A percentile compares a stretch with the other conserved stretches of the same genome.
phyloP scores from a whole-genome alignment of 2,888 invertebrate genomes.

The Sarcophaga caerulescens region DNA sequence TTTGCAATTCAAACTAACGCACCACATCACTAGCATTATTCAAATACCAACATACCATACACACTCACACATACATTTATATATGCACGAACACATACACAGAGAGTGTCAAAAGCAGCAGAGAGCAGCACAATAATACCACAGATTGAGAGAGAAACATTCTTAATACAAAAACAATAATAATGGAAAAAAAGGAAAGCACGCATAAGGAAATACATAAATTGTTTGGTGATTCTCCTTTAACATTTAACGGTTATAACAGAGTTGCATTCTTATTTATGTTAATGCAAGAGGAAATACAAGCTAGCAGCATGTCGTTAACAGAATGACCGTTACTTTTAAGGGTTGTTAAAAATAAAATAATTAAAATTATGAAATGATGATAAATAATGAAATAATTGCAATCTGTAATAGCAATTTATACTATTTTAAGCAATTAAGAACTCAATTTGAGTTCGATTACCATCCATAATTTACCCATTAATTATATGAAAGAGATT shows the following conservation, averaged over 20 bases:
- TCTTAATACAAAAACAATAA: conserved; percentile 16
- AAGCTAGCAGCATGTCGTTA: background rate
- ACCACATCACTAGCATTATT: conserved; percentile 16
- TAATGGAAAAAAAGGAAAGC: conserved; percentile 39
- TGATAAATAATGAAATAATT: too few species aligned
- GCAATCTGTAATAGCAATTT: too few species aligned
- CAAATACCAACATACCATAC: background rate
- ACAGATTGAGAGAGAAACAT: too few species aligned
- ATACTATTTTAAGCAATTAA: too few species aligned
- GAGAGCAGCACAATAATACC: background rate
- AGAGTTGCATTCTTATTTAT: conserved; percentile 33
- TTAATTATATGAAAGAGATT: too few species aligned
- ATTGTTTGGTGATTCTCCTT: conserved; percentile 8
- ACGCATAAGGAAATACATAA: conserved; percentile 47
- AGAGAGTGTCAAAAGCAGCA: conserved; percentile 22
- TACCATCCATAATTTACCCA: too few species aligned
- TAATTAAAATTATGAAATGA: background rate
- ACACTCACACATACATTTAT: too few species aligned
- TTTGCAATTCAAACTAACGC: conserved; percentile 56
- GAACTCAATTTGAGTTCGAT: too few species aligned
- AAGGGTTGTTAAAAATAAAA: background rate
- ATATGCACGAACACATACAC: background rate
- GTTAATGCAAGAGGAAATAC: background rate
- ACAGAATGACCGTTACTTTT: background rate
- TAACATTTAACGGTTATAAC: conserved; percentile 15